Conservation (phyloP, 2,797 vertebrate genomes). For the Ctenopoma multispine region DNA sequence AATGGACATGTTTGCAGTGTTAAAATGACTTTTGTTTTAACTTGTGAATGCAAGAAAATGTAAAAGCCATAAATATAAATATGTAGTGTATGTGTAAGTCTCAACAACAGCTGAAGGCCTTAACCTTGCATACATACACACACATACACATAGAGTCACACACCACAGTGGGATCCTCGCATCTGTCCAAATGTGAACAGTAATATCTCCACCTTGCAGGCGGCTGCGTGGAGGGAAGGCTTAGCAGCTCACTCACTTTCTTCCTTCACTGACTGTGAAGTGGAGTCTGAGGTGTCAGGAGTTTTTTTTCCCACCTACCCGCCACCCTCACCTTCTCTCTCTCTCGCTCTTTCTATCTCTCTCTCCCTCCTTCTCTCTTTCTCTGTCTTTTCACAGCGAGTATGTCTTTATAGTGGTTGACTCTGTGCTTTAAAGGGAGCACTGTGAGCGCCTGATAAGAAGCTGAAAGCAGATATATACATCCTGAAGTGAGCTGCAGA, state of each 20-base stretch:
- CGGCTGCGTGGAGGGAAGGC: slow-evolving; percentile 73
- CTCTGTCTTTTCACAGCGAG: slow-evolving; percentile 55
- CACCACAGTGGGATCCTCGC: slow-evolving; percentile 70
- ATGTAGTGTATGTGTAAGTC: slow-evolving; percentile 53
- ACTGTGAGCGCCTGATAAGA: slow-evolving; percentile 85
- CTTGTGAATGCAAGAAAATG: slow-evolving; percentile 5
- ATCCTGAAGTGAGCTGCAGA: slow-evolving; percentile 71
- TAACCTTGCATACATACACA: slow-evolving; percentile 29
- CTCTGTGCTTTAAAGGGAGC: slow-evolving; percentile 78
- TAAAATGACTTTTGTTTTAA: slow-evolving; percentile 13
- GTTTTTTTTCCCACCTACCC: slow-evolving; percentile 46
- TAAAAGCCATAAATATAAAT: slow-evolving; percentile 21
- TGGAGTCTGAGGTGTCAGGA: slow-evolving; percentile 87
- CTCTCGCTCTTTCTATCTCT: slow-evolving; percentile 26
- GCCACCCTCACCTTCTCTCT: slow-evolving; percentile 16
- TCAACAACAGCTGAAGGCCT: slow-evolving; percentile 53
- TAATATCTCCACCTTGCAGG: slow-evolving; percentile 87
- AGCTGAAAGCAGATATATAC: slow-evolving; percentile 84
- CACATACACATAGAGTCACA: slow-evolving; percentile 36
- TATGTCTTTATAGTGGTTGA: slow-evolving; percentile 77
- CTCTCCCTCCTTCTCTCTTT: slow-evolving; percentile 40
- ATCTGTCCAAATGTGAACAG: slow-evolving; percentile 82
- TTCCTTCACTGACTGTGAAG: slow-evolving; percentile 84
- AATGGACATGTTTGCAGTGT: slow-evolving; percentile 14
- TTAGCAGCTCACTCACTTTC: slow-evolving; percentile 80